Base-by-base conservation (phyloP, 1,140 invertebrate genomes). In the Leptopilina boulardi region DNA sequence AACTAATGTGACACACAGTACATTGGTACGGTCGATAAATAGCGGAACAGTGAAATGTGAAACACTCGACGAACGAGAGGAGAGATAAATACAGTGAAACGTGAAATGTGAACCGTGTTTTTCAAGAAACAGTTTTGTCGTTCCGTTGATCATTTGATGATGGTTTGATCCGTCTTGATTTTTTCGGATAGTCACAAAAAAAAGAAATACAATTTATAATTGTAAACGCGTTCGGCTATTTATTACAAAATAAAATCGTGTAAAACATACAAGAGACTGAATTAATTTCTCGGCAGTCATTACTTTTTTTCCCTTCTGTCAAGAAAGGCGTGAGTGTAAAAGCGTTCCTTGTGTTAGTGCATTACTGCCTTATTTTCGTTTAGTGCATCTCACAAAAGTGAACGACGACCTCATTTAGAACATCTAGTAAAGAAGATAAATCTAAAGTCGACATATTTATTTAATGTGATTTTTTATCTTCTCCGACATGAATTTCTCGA, bases 281-380 rank as follows among this genome's bases (percentile, higher is more conserved):
- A 18, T 51, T n/a, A 51, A 51, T 15, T 18, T 51, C 47, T 34
- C 59, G 26, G 23, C 13, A 6, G 11, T 66, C 11, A 26, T 9
- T 11, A 59, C 23, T 66, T 66, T 66, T 66, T 30, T n/a, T n/a
- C n/a, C 59, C 23, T 66, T 66, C 59, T 66, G 23, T 30, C 59
- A 66, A 66, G 59, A 66, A 30, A 66, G 59, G 59, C 59, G 59
- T 66, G 59, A 34, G 21, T 59, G 54, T 23, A 59, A 23, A 23
- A 66, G 59, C 23, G 59, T 66, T 66, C 59, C 59, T 30, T 66
- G 59, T 66, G 59, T 66, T 66, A 30, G 59, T 66, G 59, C 15
- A 30, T 15, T 51, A n/a, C 47, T 66, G 59, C 59, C 59, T 66
- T 66, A 66, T 66, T 66, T 66, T 66, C 59, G 59, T 66, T 38